Conservation (phyloP, 2,888 invertebrate genomes). For the Dicranocentrus wangi region DNA sequence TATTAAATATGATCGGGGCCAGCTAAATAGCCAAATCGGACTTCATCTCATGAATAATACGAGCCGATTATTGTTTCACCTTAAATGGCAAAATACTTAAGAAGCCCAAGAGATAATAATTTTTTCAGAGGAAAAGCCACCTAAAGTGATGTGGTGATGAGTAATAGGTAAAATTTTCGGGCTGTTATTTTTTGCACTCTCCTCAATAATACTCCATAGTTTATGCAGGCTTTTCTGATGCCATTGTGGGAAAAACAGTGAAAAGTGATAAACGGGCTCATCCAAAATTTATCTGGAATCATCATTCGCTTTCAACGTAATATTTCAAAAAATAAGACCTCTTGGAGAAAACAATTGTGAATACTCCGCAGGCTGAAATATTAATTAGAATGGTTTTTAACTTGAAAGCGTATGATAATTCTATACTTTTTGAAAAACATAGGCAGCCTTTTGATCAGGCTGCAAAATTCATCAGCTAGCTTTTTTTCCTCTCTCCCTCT, state of each 20-base stretch:
- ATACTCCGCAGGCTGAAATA: constrained; percentile 21
- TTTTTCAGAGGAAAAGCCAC: constrained; percentile 12
- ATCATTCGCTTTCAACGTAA: constrained; percentile 48
- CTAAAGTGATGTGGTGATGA: too few species aligned
- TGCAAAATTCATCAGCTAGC: constrained; percentile 48
- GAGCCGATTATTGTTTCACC: neutral
- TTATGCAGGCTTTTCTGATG: neutral
- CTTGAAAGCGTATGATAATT: constrained; percentile 63
- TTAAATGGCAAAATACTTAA: constrained; percentile 17
- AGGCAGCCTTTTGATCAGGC: constrained; percentile 56
- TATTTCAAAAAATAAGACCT: constrained; percentile 37
- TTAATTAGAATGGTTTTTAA: constrained; percentile 56
- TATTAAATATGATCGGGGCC: neutral
- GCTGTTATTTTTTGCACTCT: constrained; percentile 14
- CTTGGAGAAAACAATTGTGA: constrained; percentile 10
- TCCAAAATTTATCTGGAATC: constrained; percentile 49
- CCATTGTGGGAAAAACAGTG: constrained; percentile 19
- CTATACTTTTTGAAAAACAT: constrained; percentile 33
- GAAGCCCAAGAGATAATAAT: constrained; percentile 2
- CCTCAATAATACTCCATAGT: neutral
- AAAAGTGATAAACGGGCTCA: constrained; percentile 57
- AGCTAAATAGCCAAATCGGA: constrained; percentile 3
- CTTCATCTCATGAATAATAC: constrained; percentile 17
- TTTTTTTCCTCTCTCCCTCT: constrained; percentile 37
- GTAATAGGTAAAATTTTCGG: neutral